phyloP scores from a whole-genome alignment of 2,113 vertebrate genomes.

The Prinia subflava region DNA sequence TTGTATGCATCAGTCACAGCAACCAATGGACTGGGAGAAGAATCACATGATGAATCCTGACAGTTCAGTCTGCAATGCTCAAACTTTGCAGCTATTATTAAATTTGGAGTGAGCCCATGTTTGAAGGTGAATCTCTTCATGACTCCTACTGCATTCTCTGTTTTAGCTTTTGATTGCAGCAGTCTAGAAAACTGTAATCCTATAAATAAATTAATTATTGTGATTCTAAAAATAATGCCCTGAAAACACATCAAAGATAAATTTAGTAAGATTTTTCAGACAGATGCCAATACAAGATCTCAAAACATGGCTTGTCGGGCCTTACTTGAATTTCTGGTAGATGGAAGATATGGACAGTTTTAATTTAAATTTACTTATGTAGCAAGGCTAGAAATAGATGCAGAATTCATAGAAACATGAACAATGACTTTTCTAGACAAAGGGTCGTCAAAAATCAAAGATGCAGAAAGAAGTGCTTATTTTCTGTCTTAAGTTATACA shows the following conservation, averaged over 20 bases:
- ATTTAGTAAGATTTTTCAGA: neutral
- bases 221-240: slow-evolving; percentile 25
- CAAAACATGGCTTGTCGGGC: neutral
- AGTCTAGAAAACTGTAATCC: neutral
- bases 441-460: neutral
- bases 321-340: neutral
- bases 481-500: neutral
- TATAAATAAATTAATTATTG: neutral
- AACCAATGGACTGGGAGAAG: neutral
- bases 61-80: neutral
- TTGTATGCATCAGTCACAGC: neutral
- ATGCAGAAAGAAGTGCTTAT: neutral
- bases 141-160: neutral
- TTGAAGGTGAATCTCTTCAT: neutral
- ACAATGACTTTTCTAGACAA: neutral
- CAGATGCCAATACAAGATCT: neutral
- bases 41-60: neutral
- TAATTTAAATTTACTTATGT: neutral
- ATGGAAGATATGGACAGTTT: neutral
- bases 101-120: neutral
- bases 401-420: neutral
- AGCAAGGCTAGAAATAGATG: neutral
- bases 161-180: slow-evolving; percentile 12
- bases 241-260: neutral
- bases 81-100: neutral